Evolutionary conservation across 1,140 invertebrate species (phyloP).

Genomic region (Pararge aegeria): DNA sequence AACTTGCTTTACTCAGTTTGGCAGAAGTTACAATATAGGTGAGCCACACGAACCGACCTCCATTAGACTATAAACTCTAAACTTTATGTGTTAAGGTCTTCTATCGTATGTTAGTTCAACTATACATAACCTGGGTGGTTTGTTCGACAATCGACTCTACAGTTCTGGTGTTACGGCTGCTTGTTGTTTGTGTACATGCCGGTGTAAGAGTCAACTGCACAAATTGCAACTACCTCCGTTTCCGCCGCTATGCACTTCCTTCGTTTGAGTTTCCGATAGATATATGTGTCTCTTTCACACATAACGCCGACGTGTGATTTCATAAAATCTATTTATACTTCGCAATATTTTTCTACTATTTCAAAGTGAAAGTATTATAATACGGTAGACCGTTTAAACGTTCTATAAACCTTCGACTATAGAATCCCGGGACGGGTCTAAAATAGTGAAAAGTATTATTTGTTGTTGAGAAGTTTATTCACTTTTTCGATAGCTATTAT

Average conservation of each 20-base stretch:
- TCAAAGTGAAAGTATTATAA: not conserved
- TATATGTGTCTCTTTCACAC: constrained; percentile 29
- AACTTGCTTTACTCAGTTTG: constrained; percentile 37
- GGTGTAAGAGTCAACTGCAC: constrained; percentile 32
- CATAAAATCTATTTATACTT: constrained; percentile 9
- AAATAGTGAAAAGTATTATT: too few species aligned
- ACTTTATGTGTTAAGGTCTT: constrained; percentile 15
- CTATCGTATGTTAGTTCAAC: constrained; percentile 11
- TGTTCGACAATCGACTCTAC: constrained; percentile 26
- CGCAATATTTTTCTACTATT: not conserved
- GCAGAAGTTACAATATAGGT: constrained; percentile 30
- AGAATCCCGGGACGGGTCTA: too few species aligned
- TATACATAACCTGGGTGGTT: constrained; percentile 4
- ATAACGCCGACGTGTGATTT: constrained; percentile 15
- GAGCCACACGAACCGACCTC: constrained; percentile 11
- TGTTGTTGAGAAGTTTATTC: too few species aligned
- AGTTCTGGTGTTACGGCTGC: constrained; percentile 18
- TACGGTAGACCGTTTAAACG: not conserved
- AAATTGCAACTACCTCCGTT: constrained; percentile 41
- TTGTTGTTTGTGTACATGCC: constrained; percentile 20
- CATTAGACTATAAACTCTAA: constrained; percentile 22
- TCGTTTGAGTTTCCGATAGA: constrained; percentile 34
- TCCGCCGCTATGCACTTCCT: constrained; percentile 44
- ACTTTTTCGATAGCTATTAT: too few species aligned
- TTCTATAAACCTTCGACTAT: too few species aligned